Base-by-base conservation (phyloP, 2,888 invertebrate genomes). In the Lasioglossum vierecki region DNA sequence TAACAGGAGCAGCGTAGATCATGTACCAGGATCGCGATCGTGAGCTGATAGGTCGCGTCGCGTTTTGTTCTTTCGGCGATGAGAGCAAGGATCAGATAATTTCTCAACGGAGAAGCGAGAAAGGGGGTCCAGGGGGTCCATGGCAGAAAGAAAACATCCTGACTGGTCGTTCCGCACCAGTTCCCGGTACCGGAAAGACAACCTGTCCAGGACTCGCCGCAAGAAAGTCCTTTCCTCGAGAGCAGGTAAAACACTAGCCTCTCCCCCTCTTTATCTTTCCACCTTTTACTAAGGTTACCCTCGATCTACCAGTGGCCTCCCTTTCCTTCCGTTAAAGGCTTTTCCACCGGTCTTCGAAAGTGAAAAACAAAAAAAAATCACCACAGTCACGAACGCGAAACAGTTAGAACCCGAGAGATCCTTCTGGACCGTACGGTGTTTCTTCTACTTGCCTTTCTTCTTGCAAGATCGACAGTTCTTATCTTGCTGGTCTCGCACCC, bases 71-170 rank as follows among this genome's bases (percentile, higher is more conserved):
- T 91, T 89, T 90, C 90, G 89, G 89, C 91, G 92, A 91, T 91
- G 92, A 93, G 92, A 91, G 88, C 89, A 87, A 90, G 87, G 88
- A 93, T 92, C 93, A 92, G 92, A 92, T 92, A 92, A 92, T 92
- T 79, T 86, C 74, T 30, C 39, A 44, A 46, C 39, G 44, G 35
- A 41, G 22, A 66, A 44, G 73, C 66, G 66, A 53, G 22, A 13
- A 44, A 53, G 60, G 41, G 44, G 53, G 39, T 30, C 53, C 22
- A 49, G 53, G 22, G 22, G 22, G 9, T 8, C 9, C 53, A 53
- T 53, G 22, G 68, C 60, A 46, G 70, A 60, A 46, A 66, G 73
- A 75, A 87, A 82, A 87, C 82, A 83, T 82, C 78, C 84, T 80
- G 90, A 74, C 83, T 66, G 78, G 84, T 79, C 79, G 86, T 86